These are phyloP conservation scores for Pyrrhosoma nymphula DNA, from an alignment of 2,888 invertebrate genomes.

Conservation along the genomic window DNA sequence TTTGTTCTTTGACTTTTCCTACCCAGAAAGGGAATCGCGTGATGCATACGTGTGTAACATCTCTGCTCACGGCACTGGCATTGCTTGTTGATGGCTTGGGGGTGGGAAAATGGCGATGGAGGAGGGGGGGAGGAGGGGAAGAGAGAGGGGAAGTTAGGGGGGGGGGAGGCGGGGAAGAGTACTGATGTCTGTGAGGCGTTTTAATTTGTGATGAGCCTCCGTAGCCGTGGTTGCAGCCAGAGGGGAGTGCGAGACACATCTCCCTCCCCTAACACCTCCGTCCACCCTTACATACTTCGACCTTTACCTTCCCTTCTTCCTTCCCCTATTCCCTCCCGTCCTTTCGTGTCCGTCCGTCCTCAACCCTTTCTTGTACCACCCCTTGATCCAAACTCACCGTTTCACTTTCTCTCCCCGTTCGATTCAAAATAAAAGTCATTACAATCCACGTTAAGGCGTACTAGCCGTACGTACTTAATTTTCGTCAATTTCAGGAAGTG, in stretches of 20 bases:
- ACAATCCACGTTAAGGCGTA: too few species aligned
- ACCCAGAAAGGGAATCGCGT: too few species aligned
- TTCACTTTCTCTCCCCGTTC: neutral
- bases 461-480: too few species aligned
- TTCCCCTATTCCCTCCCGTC: neutral
- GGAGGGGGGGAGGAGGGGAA: neutral
- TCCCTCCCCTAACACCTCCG: neutral
- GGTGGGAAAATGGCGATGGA: neutral
- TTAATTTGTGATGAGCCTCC: constrained; percentile 57
- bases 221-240: neutral
- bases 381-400: neutral
- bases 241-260: neutral
- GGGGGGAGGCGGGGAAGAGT: constrained; percentile 42
- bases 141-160: neutral
- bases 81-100: too few species aligned
- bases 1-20: too few species aligned
- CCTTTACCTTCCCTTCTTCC: neutral
- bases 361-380: neutral
- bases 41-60: too few species aligned
- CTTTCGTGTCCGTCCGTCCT: too few species aligned
- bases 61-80: too few species aligned
- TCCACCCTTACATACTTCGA: neutral
- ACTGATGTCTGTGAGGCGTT: constrained; percentile 34
- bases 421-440: neutral
- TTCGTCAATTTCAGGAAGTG: too few species aligned